A percentile compares a stretch with the other conserved stretches of the same genome.
Conservation (phyloP, 2,888 invertebrate species). For the Aphodius sticticus region DNA sequence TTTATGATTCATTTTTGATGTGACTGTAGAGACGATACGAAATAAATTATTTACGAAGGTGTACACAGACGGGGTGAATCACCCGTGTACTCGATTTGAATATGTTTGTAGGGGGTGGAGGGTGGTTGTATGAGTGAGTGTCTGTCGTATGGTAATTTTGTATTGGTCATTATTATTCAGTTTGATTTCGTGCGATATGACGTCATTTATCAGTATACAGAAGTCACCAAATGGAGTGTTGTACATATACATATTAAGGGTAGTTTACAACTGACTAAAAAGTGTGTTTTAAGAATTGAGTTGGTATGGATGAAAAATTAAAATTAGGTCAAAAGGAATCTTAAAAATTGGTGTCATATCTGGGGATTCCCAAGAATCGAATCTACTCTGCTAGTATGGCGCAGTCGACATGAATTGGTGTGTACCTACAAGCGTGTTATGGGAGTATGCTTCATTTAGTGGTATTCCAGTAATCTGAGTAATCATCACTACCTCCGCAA, state of each 20-base stretch:
- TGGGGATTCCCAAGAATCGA: too few relatives aligned
- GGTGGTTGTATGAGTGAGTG: neutral
- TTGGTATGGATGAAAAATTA: too few relatives aligned
- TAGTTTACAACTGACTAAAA: neutral
- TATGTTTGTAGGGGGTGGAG: neutral
- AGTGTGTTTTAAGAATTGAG: too few relatives aligned
- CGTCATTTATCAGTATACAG: neutral
- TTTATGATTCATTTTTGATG: neutral
- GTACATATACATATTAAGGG: neutral
- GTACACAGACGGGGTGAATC: neutral
- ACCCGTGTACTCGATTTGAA: neutral
- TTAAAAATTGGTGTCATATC: too few relatives aligned
- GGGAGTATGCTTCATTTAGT: too few relatives aligned
- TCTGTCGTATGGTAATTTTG: neutral
- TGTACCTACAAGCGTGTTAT: too few relatives aligned
- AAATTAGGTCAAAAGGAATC: too few relatives aligned
- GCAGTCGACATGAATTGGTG: too few relatives aligned
- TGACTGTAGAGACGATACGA: neutral
- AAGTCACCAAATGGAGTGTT: neutral
- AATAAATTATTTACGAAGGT: neutral
- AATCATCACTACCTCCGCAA: too few relatives aligned
- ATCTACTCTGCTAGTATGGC: too few relatives aligned
- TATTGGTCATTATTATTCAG: neutral
- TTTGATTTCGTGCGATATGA: neutral
- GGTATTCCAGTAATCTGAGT: too few relatives aligned